A percentile compares a stretch with the other conserved stretches of the same genome.
Conservation (phyloP, 2,113 vertebrate species). For the Tylochromis polylepis region DNA sequence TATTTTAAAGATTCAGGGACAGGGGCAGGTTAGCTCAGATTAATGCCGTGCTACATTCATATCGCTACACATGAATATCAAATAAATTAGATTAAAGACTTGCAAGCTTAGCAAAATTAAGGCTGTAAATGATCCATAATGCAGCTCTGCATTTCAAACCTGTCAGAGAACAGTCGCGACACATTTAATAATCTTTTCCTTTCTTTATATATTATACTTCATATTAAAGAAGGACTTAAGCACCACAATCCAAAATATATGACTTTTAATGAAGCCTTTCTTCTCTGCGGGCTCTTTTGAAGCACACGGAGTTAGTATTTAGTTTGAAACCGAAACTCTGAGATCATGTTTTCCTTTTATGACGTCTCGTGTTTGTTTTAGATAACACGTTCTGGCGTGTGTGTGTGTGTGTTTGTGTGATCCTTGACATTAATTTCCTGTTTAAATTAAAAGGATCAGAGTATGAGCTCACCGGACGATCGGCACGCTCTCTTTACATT, state of each 20-base stretch:
- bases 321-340: not conserved
- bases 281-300: not conserved
- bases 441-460: not conserved
- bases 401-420: not conserved
- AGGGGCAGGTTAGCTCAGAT: not conserved
- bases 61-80: not conserved
- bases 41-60: not conserved
- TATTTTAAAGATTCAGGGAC: not conserved
- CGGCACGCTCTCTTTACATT: not conserved
- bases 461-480: not conserved
- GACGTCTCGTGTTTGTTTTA: conserved; percentile 1
- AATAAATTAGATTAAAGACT: not conserved
- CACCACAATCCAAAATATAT: not conserved
- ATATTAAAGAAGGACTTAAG: not conserved
- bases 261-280: not conserved
- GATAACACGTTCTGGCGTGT: not conserved
- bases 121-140: not conserved
- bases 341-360: not conserved
- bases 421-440: conserved; percentile 18
- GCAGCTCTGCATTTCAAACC: not conserved
- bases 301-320: not conserved
- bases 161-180: not conserved
- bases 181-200: not conserved
- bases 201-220: not conserved
- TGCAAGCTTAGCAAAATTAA: not conserved